Evolutionary conservation across 2,888 invertebrate species (phyloP), one percentile per base, ranked within the genome.

Genomic region (Metallyticus violacea): DNA sequence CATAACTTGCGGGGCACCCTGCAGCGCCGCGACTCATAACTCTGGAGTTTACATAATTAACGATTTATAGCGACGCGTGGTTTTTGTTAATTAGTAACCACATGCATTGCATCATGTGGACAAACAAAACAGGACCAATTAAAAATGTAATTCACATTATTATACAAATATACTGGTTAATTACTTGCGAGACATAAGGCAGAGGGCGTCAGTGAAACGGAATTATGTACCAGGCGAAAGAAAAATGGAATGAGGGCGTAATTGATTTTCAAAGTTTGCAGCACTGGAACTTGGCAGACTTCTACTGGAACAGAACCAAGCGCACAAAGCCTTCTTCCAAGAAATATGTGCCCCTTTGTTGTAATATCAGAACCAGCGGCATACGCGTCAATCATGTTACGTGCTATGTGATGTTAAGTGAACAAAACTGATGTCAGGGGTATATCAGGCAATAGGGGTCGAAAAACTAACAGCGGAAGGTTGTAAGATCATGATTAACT

Each of bases 201-300:
- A n/a, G n/a, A n/a, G n/a, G n/a, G n/a, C n/a, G n/a, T n/a, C n/a
- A n/a, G n/a, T n/a, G n/a, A n/a, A n/a, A n/a, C n/a, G n/a, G n/a
- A n/a, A n/a, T n/a, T n/a, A n/a, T n/a, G n/a, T n/a, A n/a, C n/a
- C n/a, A 79, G 3, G 79, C 6, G 7, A 15, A 26, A 22, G 25
- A 30, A 25, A 30, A 26, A 30, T 30, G 26, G 29, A 6, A 30
- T 5, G n/a, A 15, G 40, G 25, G 30, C 6, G 30, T 81, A 81
- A 81, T 81, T 81, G 81, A 81, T 81, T 81, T 81, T 30, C 81
- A 81, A 81, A 81, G 28, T 81, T 81, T 28, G 7, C 40, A 62
- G 40, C 40, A 62, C 40, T 62, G 40, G 40, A 62, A 62, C 40
- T 62, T 62, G 40, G 40, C 40, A 62, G 40, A 62, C 40, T 62